Conservation (phyloP, 2,113 vertebrate species). For the Neopipo cinnamomea region DNA sequence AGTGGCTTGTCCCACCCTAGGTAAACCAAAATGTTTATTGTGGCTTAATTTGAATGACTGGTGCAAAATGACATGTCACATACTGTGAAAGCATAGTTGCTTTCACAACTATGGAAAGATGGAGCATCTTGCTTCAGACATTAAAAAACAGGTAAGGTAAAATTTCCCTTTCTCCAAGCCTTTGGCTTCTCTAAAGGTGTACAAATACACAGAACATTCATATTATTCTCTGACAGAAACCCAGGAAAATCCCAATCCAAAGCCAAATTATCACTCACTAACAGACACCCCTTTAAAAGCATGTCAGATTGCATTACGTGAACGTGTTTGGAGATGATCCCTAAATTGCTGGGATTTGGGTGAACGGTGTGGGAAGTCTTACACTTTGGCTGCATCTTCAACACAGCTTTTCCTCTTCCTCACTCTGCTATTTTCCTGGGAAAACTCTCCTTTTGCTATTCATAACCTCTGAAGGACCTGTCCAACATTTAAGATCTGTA, state of each 20-base stretch:
- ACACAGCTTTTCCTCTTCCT: neutral
- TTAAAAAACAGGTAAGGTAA: neutral
- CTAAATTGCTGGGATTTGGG: neutral
- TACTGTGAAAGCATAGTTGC: neutral
- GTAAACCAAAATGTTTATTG: neutral
- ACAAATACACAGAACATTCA: neutral
- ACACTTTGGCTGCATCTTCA: neutral
- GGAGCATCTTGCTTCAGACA: neutral
- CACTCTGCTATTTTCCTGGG: neutral
- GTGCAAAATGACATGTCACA: neutral
- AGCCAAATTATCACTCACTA: neutral
- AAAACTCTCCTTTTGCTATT: neutral
- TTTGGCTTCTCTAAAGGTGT: neutral
- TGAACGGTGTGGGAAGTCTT: neutral
- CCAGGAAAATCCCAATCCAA: neutral
- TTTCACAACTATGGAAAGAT: too few relatives aligned
- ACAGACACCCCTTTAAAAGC: neutral
- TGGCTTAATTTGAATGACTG: neutral
- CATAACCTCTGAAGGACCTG: neutral
- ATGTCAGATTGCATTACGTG: fast-evolving
- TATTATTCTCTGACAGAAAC: neutral
- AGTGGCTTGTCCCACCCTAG: neutral
- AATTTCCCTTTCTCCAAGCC: neutral
- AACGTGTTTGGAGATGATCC: neutral
- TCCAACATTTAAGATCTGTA: neutral